Base-by-base conservation (phyloP, 2,113 vertebrate genomes). In the Aythya baeri region DNA sequence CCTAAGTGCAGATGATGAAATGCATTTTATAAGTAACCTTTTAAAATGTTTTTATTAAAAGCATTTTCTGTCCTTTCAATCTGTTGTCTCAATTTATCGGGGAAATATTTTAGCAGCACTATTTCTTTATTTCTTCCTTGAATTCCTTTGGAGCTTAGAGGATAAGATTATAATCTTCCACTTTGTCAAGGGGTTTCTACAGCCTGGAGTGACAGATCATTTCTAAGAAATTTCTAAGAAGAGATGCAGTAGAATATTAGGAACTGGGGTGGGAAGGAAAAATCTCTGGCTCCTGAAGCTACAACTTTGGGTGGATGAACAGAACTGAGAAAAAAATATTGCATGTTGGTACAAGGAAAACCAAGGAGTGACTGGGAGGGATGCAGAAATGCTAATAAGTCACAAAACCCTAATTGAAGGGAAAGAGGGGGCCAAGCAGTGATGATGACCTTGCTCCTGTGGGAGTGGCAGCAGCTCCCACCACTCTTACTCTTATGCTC, bases 31-130 rank as follows among this genome's bases (percentile, higher is more conserved):
- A 95, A 94, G 82, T 73, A 87, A 52, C 17, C 57, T 85, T 97
- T 97, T 92, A 91, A 71, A 93, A 94, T 63, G 59, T 91, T 97
- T 95, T 79, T 72, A 89, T 95, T 97, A 97, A 97, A 97, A 91
- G 27, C 36, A 31, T 7, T 83, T 96, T 83, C 75, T 91, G 75
- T 17, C n/a, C 29, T 62, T 77, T 67, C 46, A 55, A 29, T 11
- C 14, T 36, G 38, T 49, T 49, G 46, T 22, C 18, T 49, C 46
- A 49, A 11, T 49, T 49, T 49, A 21, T 49, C 5, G 18, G 20
- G 31, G 38, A 75, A 63, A 34, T 83, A 49, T 25, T 54, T 7
- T 67, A n/a, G 59, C 14, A 23, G 16, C 17, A 10, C 15, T 49
- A 3, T 59, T 71, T 41, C 21, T 38, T 7, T 15, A 1, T 71